These are phyloP conservation scores for Cacajao melanocephalus DNA, from an alignment of 2,797 vertebrate genomes.

Conservation along the genomic window DNA sequence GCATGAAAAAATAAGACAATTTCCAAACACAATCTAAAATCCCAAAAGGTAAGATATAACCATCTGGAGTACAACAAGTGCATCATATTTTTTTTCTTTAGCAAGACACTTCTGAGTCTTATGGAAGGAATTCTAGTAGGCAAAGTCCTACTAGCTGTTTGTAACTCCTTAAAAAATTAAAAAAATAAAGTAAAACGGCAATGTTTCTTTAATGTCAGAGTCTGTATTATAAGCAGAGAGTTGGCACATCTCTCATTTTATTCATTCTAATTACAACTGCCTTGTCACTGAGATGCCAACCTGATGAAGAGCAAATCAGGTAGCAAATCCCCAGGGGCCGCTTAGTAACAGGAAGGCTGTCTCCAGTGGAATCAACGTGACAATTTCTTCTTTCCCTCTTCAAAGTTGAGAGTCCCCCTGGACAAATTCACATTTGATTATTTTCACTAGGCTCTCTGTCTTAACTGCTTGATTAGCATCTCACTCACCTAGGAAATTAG, in stretches of 20 bases:
- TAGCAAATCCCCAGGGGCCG: conserved; percentile 82
- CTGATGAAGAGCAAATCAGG: conserved; percentile 84
- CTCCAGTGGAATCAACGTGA: conserved; percentile 85
- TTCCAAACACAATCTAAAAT: conserved; percentile 65
- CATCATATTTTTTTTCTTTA: conserved; percentile 70
- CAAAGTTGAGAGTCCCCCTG: conserved; percentile 83
- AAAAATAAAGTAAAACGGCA: conserved; percentile 63
- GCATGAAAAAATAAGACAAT: conserved; percentile 60
- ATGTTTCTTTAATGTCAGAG: conserved; percentile 80
- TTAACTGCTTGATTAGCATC: conserved; percentile 87
- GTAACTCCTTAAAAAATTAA: conserved; percentile 51
- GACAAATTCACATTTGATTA: conserved; percentile 87
- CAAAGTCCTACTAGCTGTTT: conserved; percentile 78
- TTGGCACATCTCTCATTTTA: conserved; percentile 84
- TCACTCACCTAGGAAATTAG: conserved; percentile 86
- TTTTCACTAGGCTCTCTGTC: conserved; percentile 83
- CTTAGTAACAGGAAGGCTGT: conserved; percentile 83
- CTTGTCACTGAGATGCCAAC: conserved; percentile 86
- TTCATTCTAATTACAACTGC: conserved; percentile 87
- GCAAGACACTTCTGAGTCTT: conserved; percentile 74
- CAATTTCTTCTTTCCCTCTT: conserved; percentile 85
- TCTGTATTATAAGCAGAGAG: conserved; percentile 80
- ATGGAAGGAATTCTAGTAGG: conserved; percentile 69
- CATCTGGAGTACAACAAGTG: conserved; percentile 59
- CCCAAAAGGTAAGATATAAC: conserved; percentile 60